Conservation (phyloP, 2,888 invertebrate species). For the Andrena fulva region DNA sequence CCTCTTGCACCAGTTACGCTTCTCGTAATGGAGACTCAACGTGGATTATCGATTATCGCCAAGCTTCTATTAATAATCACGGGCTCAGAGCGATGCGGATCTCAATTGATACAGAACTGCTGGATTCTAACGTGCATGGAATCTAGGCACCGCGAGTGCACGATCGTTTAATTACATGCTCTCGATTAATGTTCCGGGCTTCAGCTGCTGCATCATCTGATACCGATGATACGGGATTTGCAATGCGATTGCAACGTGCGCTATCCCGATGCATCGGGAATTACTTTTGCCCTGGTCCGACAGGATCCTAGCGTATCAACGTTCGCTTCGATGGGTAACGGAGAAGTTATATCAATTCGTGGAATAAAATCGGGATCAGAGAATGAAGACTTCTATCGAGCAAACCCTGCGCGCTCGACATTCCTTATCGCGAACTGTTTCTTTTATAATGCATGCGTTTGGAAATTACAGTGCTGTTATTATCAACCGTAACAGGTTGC, state of each 20-base stretch:
- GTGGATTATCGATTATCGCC: constrained; percentile 36
- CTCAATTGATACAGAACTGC: constrained; percentile 37
- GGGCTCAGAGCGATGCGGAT: constrained; percentile 11
- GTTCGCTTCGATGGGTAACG: background rate
- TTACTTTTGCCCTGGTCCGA: background rate
- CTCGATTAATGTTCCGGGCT: constrained; percentile 36
- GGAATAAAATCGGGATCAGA: no score
- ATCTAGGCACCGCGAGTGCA: constrained; percentile 8
- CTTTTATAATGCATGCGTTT: no score
- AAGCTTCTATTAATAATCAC: constrained; percentile 42
- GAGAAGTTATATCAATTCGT: no score
- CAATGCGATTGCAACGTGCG: background rate
- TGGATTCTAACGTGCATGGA: constrained; percentile 11
- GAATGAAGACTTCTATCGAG: no score
- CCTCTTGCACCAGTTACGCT: constrained; percentile 2
- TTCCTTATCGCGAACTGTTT: no score
- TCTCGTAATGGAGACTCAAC: background rate
- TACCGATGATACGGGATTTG: constrained; percentile 24
- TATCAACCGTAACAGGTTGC: background rate
- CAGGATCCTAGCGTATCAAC: background rate
- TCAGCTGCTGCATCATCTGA: constrained; percentile 33
- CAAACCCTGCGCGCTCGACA: no score
- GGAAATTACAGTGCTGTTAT: background rate
- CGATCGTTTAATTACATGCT: constrained; percentile 42
- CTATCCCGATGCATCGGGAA: background rate